Conservation (phyloP, 2,888 invertebrate genomes). For the Neoaliturus tenellus region DNA sequence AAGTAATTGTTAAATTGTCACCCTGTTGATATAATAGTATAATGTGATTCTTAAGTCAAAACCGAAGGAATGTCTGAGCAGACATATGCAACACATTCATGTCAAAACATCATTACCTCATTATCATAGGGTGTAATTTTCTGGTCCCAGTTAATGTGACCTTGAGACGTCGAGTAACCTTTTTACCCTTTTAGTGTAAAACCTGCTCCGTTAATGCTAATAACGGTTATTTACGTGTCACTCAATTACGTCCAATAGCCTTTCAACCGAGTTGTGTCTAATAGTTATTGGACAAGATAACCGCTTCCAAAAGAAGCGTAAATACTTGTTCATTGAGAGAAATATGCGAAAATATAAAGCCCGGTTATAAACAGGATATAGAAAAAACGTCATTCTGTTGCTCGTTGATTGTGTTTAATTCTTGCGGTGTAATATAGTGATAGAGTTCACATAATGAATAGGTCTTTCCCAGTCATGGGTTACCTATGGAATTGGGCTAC, state of each 20-base stretch:
- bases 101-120: slow-evolving; percentile 29
- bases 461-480: too few species aligned
- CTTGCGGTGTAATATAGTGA: too few species aligned
- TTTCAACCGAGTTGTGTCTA: not conserved
- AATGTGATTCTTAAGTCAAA: not conserved
- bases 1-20: too few species aligned
- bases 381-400: too few species aligned
- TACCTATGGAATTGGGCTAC: too few species aligned
- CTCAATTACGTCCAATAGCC: slow-evolving; percentile 6
- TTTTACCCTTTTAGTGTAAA: slow-evolving; percentile 2
- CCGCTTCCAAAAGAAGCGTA: not conserved
- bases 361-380: too few species aligned
- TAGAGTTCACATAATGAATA: too few species aligned
- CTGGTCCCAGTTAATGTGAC: not conserved
- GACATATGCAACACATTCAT: not conserved
- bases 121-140: slow-evolving; percentile 29
- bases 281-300: not conserved
- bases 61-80: not conserved
- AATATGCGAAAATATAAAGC: too few species aligned
- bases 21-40: too few species aligned
- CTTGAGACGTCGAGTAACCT: slow-evolving; percentile 29
- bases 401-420: too few species aligned
- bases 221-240: slow-evolving; percentile 12
- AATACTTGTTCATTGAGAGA: too few species aligned
- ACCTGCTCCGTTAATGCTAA: not conserved